Percentiles rank a stretch among this genome's conserved stretches.
Conservation (phyloP, 2,888 invertebrate species). For the Tenthredo distinguenda region DNA sequence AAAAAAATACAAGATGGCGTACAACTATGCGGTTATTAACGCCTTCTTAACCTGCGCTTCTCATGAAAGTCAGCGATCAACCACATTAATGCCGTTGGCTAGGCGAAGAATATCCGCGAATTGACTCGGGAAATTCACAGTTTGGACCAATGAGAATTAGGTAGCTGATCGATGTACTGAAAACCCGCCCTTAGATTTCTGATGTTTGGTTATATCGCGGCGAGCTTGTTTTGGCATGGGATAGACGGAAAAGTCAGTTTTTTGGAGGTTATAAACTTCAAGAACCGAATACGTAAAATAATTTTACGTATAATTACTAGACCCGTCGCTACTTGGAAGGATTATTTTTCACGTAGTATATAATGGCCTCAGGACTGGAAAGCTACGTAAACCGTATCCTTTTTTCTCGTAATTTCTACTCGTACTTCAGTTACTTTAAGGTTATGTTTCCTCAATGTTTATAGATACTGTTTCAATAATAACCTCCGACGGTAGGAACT, state of each 20-base stretch:
- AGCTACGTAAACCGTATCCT: slow-evolving; percentile 91
- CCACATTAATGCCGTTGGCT: neutral
- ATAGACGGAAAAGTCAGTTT: neutral
- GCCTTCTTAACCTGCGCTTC: neutral
- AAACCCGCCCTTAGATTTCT: neutral
- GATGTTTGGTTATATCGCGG: neutral
- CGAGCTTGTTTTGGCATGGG: neutral
- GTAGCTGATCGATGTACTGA: neutral
- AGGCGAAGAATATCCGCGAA: neutral
- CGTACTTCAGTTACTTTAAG: slow-evolving; percentile 38
- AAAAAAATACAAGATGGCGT: neutral
- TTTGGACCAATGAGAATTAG: neutral
- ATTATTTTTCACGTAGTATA: slow-evolving; percentile 19
- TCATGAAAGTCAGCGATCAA: neutral
- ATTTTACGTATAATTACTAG: neutral
- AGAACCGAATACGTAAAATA: neutral
- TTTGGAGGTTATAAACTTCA: slow-evolving; percentile 31
- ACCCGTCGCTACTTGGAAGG: neutral
- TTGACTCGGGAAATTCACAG: neutral
- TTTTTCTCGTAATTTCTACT: slow-evolving; percentile 66
- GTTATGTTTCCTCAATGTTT: slow-evolving; percentile 59
- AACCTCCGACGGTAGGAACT: slow-evolving; percentile 97
- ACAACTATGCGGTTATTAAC: neutral
- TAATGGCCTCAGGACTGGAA: slow-evolving; percentile 92
- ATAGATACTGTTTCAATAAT: slow-evolving; percentile 94